A percentile compares a stretch with the other conserved stretches of the same genome.
These are phyloP conservation scores for Caenorhabditis sp. DNA, from an alignment of 2,888 invertebrate species.

Conservation along the genomic window DNA sequence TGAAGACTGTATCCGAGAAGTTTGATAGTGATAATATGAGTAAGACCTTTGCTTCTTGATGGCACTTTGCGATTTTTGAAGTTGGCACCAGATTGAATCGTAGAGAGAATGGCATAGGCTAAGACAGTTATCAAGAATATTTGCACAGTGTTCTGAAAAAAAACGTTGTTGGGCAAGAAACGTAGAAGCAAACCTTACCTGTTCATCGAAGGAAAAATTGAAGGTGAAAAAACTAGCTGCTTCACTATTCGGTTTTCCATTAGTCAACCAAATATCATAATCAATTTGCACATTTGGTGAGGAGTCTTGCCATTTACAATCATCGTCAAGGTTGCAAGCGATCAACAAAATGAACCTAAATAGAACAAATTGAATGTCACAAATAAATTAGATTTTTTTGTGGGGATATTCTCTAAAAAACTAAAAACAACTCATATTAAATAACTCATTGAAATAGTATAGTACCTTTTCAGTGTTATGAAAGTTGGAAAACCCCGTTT, in stretches of 20 bases:
- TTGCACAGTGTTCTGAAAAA: conserved; percentile 80
- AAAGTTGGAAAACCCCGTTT: no score
- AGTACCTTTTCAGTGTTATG: no score
- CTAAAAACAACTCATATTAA: no score
- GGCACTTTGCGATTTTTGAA: conserved; percentile 37
- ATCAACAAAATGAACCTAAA: conserved; percentile 85
- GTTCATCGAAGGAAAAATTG: conserved; percentile 94
- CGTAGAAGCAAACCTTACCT: conserved; percentile 59
- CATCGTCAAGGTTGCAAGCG: conserved; percentile 81
- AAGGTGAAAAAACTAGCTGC: conserved; percentile 83
- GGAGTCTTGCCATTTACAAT: conserved; percentile 83
- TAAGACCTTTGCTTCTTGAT: conserved; percentile 40
- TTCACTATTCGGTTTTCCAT: conserved; percentile 89
- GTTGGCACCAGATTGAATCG: conserved; percentile 41
- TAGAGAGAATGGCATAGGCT: conserved; percentile 42
- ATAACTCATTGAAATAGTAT: no score
- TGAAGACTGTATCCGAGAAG: conserved; percentile 81
- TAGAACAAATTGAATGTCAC: no score
- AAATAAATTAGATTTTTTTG: no score
- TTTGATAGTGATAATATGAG: conserved; percentile 49
- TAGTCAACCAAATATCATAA: conserved; percentile 94
- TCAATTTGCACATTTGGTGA: conserved; percentile 74
- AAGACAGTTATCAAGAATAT: conserved; percentile 78
- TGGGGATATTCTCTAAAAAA: no score
- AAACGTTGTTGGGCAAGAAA: not conserved